phyloP scores from a whole-genome alignment of 2,113 vertebrate species.

The Aegithalos caudatus region DNA sequence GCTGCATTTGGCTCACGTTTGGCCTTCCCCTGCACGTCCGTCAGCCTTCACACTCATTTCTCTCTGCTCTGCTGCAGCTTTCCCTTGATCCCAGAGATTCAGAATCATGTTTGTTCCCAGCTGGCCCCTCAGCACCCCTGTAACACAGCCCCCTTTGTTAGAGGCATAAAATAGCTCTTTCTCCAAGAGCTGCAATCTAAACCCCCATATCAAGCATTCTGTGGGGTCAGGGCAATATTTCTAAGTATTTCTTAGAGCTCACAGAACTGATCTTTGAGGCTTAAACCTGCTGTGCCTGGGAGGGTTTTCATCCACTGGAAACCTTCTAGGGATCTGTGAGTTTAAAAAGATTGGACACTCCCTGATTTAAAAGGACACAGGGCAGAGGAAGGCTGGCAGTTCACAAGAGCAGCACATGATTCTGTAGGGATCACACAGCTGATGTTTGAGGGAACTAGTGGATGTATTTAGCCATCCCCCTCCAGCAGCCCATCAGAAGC shows the following conservation, averaged over 20 bases:
- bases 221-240: neutral
- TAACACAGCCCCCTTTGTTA: constrained; percentile 34
- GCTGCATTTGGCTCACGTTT: neutral
- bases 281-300: neutral
- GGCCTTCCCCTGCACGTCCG: neutral
- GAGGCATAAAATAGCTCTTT: constrained; percentile 24
- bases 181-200: neutral
- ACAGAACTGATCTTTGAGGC: neutral
- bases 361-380: neutral
- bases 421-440: neutral
- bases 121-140: neutral
- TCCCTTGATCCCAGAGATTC: neutral
- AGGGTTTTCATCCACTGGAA: neutral
- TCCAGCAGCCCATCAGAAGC: neutral
- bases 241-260: constrained; percentile 3
- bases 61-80: neutral
- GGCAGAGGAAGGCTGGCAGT: neutral
- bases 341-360: neutral
- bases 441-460: neutral
- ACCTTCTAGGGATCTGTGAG: neutral
- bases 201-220: neutral
- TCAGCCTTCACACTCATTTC: neutral
- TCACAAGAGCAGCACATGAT: neutral
- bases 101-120: neutral
- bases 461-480: neutral